phyloP scores from a whole-genome alignment of 2,113 vertebrate genomes.

The Phrynosoma platyrhinos region DNA sequence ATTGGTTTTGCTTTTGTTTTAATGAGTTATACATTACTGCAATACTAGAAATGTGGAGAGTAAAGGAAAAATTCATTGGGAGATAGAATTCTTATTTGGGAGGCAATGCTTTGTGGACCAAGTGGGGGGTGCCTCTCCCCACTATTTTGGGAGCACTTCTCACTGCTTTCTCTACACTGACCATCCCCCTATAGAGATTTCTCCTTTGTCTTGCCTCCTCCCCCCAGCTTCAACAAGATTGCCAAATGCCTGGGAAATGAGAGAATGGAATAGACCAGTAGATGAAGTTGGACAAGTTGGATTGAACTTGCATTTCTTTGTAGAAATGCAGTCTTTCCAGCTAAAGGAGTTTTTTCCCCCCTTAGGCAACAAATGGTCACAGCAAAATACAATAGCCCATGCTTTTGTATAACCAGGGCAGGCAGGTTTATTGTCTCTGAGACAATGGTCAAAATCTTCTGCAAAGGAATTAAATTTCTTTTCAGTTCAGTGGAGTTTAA shows the following conservation, averaged over 20 bases:
- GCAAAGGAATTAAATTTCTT: slow-evolving; percentile 1
- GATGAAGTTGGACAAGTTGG: background rate
- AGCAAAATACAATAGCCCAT: background rate
- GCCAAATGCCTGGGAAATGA: background rate
- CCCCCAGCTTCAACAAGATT: background rate
- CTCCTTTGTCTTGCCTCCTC: too few relatives aligned
- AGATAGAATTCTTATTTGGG: too few relatives aligned
- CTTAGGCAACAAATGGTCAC: background rate
- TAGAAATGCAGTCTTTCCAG: background rate
- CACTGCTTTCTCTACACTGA: background rate
- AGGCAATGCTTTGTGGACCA: too few relatives aligned
- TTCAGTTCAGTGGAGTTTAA: background rate
- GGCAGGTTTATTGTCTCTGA: slow-evolving; percentile 2
- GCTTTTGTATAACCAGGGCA: background rate
- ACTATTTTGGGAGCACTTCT: background rate
- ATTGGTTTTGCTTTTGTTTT: too few relatives aligned
- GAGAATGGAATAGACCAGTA: background rate
- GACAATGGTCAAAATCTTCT: slow-evolving; percentile 1
- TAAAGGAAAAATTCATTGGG: too few relatives aligned
- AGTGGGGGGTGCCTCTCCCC: background rate
- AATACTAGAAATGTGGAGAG: too few relatives aligned
- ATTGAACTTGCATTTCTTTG: background rate
- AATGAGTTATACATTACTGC: too few relatives aligned
- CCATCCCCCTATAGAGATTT: too few relatives aligned
- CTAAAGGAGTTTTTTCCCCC: background rate